Base-by-base conservation (phyloP, 2,113 vertebrate genomes). In the Brachionichthys hirsutus region DNA sequence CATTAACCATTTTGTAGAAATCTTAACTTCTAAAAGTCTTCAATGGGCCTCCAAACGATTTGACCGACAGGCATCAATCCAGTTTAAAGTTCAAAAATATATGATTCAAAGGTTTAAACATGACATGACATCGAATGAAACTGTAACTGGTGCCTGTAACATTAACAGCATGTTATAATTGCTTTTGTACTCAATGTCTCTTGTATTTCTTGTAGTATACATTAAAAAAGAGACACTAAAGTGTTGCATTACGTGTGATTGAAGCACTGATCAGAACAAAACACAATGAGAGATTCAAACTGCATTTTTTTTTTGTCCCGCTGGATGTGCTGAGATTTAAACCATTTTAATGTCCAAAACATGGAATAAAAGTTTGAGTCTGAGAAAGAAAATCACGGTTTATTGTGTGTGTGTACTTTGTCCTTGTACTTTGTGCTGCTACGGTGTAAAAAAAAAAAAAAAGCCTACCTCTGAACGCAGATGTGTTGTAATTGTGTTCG, bases 401-500 rank as follows among this genome's bases (percentile, higher is more conserved):
- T 57, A 4, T 4, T 55, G 14, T 70, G 16, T 75, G 30, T 61
- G 13, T 67, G 3, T 57, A n/a, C 35, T 11, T 55, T 68, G 2
- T 12, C 10, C 2, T 44, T 16, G 13, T 6, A 44, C 41, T 14
- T 8, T 49, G 12, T 49, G 24, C 1, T 42, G 35, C 4, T 60
- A 36, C 47, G 10, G 43, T 49, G 63, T 36, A 20, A 67, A 51
- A n/a, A n/a, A n/a, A n/a, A n/a, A n/a, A n/a, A n/a, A n/a, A n/a
- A 49, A 15, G 3, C 92, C 81, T 92, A 97, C 97, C 95, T 93
- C 94, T 95, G 87, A 97, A 98, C 70, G 97, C 96, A 75, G 95
- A 85, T 54, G 93, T 95, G 90, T 96, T 98, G 87, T 97, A 98
- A 87, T 97, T 98, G 86, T 98, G 91, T 75, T 98, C 95, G 61